Evolutionary conservation across 92 coral and sea anemone species (phyloP).

Genomic region (Scolanthus callimorphus): DNA sequence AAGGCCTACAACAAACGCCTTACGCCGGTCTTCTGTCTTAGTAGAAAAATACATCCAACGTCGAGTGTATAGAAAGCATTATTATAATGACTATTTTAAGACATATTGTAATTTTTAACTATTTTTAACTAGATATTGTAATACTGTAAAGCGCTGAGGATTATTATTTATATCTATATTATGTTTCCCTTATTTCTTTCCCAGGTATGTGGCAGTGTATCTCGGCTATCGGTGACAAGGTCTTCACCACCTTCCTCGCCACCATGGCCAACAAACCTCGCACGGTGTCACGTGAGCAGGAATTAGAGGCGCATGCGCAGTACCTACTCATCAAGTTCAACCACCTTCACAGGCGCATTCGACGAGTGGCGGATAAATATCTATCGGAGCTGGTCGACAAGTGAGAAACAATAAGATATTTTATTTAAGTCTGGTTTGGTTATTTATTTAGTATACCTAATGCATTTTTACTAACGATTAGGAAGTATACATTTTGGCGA

Average conservation of each 20-base stretch:
- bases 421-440: no score
- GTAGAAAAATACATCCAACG: no score
- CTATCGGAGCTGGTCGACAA: conserved; percentile 86
- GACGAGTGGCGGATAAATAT: conserved; percentile 93
- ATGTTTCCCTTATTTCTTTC: not conserved
- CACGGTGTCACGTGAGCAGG: conserved; percentile 76
- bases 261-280: conserved; percentile 84
- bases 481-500: no score
- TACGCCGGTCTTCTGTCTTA: no score
- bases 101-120: not conserved
- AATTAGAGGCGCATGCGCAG: conserved; percentile 91
- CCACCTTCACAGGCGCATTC: conserved; percentile 79
- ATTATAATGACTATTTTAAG: no score
- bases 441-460: no score
- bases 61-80: no score
- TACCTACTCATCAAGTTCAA: conserved; percentile 89
- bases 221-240: conserved; percentile 87
- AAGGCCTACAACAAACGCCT: no score
- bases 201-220: conserved; percentile 98
- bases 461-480: no score
- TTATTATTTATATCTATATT: no score
- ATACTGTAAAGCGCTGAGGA: not conserved
- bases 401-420: no score
- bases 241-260: conserved; percentile 76
- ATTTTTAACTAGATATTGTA: not conserved